Evolutionary conservation across 2,113 vertebrate genomes (phyloP).

Genomic region (Acinonyx jubatus): DNA sequence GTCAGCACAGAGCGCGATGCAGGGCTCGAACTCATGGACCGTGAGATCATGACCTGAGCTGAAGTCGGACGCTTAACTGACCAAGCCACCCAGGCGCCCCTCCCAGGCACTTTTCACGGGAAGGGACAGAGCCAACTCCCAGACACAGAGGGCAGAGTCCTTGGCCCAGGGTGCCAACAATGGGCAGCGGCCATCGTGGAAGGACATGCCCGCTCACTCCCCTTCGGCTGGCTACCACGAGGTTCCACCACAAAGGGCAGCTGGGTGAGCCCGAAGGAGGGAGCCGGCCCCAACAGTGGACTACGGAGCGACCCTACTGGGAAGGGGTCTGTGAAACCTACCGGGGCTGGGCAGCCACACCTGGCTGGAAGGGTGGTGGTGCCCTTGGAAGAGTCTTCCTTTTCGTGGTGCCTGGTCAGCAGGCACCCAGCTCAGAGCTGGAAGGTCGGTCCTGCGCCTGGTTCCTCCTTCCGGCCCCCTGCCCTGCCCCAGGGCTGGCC

Average conservation of each 20-base stretch:
- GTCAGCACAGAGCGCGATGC: no score
- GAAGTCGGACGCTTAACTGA: no score
- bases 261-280: not conserved
- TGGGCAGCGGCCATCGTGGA: no score
- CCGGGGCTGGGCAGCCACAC: fast-evolving
- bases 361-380: not conserved
- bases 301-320: not conserved
- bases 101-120: not conserved
- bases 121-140: not conserved
- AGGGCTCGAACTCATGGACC: no score
- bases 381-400: not conserved
- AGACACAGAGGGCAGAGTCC: no score
- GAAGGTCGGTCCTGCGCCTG: not conserved
- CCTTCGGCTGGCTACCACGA: not conserved
- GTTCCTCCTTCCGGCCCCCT: not conserved
- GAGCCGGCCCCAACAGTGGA: not conserved
- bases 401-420: not conserved
- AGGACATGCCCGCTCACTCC: not conserved
- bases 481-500: not conserved
- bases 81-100: no score
- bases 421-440: not conserved
- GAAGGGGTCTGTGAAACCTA: not conserved
- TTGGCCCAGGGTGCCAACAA: fast-evolving
- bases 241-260: fast-evolving
- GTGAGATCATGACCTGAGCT: no score